Evolutionary conservation across 2,113 vertebrate genomes (phyloP).

Genomic region (Crotophaga sulcirostris): DNA sequence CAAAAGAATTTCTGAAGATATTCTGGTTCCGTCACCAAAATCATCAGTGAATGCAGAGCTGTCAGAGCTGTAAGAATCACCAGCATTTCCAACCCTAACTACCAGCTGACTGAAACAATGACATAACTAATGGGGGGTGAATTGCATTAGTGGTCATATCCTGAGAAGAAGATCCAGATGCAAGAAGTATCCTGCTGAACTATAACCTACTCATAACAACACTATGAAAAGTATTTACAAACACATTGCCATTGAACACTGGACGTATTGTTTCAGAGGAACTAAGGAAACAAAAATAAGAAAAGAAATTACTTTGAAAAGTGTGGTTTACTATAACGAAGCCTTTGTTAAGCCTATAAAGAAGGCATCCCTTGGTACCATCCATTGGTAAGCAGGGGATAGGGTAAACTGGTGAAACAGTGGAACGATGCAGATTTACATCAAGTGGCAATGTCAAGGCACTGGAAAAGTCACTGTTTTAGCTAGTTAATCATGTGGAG

Average conservation of each 20-base stretch:
- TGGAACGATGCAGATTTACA: neutral
- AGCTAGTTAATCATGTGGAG: neutral
- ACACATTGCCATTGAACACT: neutral
- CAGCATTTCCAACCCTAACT: neutral
- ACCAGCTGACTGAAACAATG: neutral
- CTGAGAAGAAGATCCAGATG: neutral
- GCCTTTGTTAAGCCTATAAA: neutral
- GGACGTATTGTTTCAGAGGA: neutral
- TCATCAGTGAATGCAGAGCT: neutral
- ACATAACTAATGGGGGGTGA: neutral
- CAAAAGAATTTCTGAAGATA: neutral
- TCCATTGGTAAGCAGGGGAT: neutral
- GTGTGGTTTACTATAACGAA: neutral
- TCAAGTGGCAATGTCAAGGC: neutral
- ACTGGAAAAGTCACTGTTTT: neutral
- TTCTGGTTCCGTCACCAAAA: neutral
- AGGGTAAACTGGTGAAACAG: neutral
- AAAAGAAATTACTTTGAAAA: neutral
- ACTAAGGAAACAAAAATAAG: neutral
- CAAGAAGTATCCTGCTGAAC: neutral
- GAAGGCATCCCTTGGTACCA: neutral
- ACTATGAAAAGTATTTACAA: constrained; percentile 13
- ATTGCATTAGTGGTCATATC: neutral
- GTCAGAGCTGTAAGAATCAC: neutral
- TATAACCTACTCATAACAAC: neutral